phyloP scores from a whole-genome alignment of 2,113 vertebrate species.

The Baryphthengus martii region DNA sequence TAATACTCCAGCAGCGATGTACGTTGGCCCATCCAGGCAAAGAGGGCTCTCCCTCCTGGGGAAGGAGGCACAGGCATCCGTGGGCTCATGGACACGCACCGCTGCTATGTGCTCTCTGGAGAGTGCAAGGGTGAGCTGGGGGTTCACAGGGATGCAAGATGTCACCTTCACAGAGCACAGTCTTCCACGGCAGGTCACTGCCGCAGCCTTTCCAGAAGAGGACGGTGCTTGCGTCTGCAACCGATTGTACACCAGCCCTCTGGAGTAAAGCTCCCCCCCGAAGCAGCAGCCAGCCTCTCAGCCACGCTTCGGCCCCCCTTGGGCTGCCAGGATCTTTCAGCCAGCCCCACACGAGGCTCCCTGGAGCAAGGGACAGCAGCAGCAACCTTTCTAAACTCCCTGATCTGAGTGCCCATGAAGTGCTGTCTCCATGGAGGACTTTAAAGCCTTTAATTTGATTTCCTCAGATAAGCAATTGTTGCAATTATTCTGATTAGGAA shows the following conservation, averaged over 20 bases:
- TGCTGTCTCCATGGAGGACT: constrained; percentile 59
- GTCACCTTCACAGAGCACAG: neutral
- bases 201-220: neutral
- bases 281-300: neutral
- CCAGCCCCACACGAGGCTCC: neutral
- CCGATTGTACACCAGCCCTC: accelerated
- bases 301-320: neutral
- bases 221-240: no score
- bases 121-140: neutral
- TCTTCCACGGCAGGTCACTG: neutral
- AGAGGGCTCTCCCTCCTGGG: neutral
- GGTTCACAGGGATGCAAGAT: neutral
- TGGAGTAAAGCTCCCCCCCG: neutral
- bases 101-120: neutral
- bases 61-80: neutral
- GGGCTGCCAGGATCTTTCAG: neutral
- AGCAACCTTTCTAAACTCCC: constrained; percentile 49
- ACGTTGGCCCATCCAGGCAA: neutral
- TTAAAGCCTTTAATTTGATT: constrained; percentile 75
- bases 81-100: neutral
- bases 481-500: constrained; percentile 78
- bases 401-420: constrained; percentile 36
- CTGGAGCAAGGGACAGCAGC: neutral
- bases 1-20: neutral
- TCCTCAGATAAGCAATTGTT: constrained; percentile 71